phyloP scores from a whole-genome alignment of 1,140 invertebrate genomes.

The Gonioctena quinquepunctata region DNA sequence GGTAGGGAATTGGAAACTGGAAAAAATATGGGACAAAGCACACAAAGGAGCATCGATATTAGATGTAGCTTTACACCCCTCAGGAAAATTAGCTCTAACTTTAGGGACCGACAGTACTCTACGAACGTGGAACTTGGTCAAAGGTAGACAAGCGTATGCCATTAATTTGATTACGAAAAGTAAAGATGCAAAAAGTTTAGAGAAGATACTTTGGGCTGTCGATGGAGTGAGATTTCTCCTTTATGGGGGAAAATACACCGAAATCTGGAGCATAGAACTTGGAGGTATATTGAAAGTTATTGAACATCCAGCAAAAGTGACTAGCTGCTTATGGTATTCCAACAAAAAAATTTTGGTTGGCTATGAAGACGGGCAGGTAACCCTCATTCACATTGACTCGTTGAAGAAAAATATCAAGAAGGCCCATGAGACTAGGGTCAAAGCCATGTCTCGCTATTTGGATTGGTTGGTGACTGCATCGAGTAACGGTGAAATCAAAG shows the following conservation, averaged over 20 bases:
- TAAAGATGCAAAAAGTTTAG: constrained; percentile 59
- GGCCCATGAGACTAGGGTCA: constrained; percentile 71
- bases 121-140: constrained; percentile 92
- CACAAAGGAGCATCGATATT: constrained; percentile 72
- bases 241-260: constrained; percentile 68
- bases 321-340: constrained; percentile 65
- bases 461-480: constrained; percentile 62
- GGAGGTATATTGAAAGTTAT: constrained; percentile 67
- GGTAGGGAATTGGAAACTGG: constrained; percentile 81
- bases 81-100: constrained; percentile 85
- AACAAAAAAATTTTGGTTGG: constrained; percentile 69
- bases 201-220: constrained; percentile 67
- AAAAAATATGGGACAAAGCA: constrained; percentile 75
- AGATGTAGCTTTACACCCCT: constrained; percentile 80
- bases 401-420: constrained; percentile 58
- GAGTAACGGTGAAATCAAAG: constrained; percentile 77
- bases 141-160: constrained; percentile 84
- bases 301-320: constrained; percentile 65
- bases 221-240: constrained; percentile 75
- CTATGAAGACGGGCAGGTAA: constrained; percentile 71
- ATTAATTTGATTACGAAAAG: constrained; percentile 77
- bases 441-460: constrained; percentile 62
- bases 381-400: constrained; percentile 37
- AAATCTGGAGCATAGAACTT: constrained; percentile 77
- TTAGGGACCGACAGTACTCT: constrained; percentile 83